Base-by-base conservation (phyloP, 2,888 invertebrate genomes). In the Uropetala carovei region DNA sequence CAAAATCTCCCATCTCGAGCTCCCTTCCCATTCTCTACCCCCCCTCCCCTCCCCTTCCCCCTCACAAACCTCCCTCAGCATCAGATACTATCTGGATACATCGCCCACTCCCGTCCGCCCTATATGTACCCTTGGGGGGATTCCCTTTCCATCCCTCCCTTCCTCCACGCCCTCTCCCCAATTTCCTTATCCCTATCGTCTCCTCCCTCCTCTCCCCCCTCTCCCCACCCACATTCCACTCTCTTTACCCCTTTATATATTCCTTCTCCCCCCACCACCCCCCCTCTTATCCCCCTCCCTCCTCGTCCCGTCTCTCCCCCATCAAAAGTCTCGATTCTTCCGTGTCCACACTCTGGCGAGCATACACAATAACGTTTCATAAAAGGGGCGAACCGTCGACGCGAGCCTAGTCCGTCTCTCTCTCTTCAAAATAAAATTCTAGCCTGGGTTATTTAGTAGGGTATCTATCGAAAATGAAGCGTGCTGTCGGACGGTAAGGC, bases 61-160 rank as follows among this genome's bases (percentile, higher is more conserved):
- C 75, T 13, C 75, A 22, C 27, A 14, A 75, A 75, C 22, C 22
- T 27, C 75, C 75, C 27, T 75, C 22, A n/a, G 22, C 75, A 27
- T 27, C 27, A 27, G 75, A 75, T 75, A 75, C 75, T 27, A 75
- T 75, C 75, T 75, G 11, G 75, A 75, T 75, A 75, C 75, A 75
- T 75, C 75, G 75, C 75, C 75, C 75, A 75, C 75, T 75, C 75
- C 68, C 68, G 18, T 18, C n/a, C 75, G 75, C 75, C 75, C 75
- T 75, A 75, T 75, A 75, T 75, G 22, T 27, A 75, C 75, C 75
- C 75, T 75, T 27, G 13, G 75, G 75, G 75, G 10, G 22, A 22
- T 75, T n/a, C 68, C 16, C 16, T 64, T 22, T 5, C 68, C 68
- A n/a, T 68, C 68, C 68, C 68, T 22, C 18, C 18, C 22, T 68